These are phyloP conservation scores for Papilio machaon DNA, from an alignment of 1,140 invertebrate genomes.

Conservation along the genomic window DNA sequence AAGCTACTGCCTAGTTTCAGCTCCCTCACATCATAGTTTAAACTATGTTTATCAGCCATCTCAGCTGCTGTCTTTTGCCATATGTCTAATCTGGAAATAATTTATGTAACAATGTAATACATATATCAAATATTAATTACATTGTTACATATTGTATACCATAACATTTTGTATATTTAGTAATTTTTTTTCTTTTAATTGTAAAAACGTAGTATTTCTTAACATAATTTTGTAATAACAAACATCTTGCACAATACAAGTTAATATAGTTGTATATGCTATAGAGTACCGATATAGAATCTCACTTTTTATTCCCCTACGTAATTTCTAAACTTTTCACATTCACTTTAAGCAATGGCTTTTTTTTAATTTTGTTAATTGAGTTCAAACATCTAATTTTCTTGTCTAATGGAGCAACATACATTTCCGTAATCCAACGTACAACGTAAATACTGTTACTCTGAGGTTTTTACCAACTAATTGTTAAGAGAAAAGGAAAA, in stretches of 20 bases:
- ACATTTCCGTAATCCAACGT: conserved; percentile 35
- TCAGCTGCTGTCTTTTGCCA: conserved; percentile 61
- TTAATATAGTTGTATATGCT: not conserved
- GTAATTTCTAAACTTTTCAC: conserved; percentile 22
- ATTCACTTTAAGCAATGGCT: conserved; percentile 26
- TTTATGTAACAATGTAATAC: not conserved
- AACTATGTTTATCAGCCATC: conserved; percentile 89
- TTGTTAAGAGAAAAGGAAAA: conserved; percentile 54
- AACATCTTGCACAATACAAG: not conserved
- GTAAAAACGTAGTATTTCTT: not conserved
- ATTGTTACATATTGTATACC: too few relatives aligned
- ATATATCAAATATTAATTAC: too few relatives aligned
- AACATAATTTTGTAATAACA: not conserved
- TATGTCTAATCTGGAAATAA: conserved; percentile 54
- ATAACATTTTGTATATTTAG: too few relatives aligned
- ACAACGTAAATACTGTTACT: conserved; percentile 15
- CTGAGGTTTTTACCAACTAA: conserved; percentile 36
- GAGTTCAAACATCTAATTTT: not conserved
- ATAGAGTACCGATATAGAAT: not conserved
- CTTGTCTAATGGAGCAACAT: not conserved
- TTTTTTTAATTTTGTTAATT: conserved; percentile 25
- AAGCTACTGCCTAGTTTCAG: conserved; percentile 93
- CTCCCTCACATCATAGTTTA: conserved; percentile 88
- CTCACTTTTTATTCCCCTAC: conserved; percentile 1
- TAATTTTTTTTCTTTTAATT: too few relatives aligned